Percentiles rank a stretch among this genome's conserved stretches.
Evolutionary conservation across 1,140 invertebrate genomes (phyloP).

Genomic region (Zaprionus gabonicus): DNA sequence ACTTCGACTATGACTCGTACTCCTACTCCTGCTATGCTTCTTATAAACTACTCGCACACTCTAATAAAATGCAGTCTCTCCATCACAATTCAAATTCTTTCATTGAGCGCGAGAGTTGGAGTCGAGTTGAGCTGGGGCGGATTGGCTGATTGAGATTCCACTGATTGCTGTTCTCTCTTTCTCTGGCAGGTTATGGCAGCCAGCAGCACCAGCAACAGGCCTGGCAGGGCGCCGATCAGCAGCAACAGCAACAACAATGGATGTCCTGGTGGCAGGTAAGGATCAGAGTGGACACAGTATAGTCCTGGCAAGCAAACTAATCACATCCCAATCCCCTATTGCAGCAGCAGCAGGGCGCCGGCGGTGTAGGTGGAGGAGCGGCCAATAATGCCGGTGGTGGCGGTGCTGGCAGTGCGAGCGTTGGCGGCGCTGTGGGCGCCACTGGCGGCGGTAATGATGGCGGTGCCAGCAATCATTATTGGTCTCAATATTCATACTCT

Average conservation of each 20-base stretch:
- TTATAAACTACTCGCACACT: conserved; percentile 32
- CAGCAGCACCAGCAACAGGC: conserved; percentile 72
- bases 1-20: not conserved
- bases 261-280: conserved; percentile 84
- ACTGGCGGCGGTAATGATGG: conserved; percentile 69
- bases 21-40: conserved; percentile 22
- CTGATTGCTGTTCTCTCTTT: not conserved
- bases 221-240: conserved; percentile 75
- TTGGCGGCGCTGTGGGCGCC: conserved; percentile 17
- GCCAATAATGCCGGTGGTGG: conserved; percentile 55
- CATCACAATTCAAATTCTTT: conserved; percentile 33
- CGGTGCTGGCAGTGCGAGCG: conserved; percentile 35
- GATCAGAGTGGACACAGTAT: not conserved
- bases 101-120: not conserved
- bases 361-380: conserved; percentile 38
- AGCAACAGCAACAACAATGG: conserved; percentile 80
- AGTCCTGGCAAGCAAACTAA: not conserved
- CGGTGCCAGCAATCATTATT: conserved; percentile 81
- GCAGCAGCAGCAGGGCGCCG: conserved; percentile 59
- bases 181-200: conserved; percentile 72
- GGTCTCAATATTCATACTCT: conserved; percentile 84
- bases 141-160: not conserved
- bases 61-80: conserved; percentile 34
- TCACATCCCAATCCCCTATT: not conserved
- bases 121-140: not conserved